Evolutionary conservation across 2,888 invertebrate species (phyloP).

Genomic region (Drosophila mimetica): DNA sequence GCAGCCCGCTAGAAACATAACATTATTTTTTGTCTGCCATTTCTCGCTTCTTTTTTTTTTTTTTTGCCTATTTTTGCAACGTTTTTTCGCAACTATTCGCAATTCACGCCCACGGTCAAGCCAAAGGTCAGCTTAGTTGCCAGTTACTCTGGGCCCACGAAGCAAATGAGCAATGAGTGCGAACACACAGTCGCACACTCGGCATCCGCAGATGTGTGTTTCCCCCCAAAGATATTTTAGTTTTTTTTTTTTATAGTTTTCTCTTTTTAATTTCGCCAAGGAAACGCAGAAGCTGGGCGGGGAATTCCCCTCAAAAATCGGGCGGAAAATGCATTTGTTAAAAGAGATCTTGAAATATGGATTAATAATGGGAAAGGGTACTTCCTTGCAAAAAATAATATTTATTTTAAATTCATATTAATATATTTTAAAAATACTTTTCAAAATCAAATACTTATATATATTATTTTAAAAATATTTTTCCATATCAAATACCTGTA

Average conservation of each 20-base stretch:
- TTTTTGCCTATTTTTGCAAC: constrained; percentile 15
- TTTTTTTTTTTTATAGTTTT: constrained; percentile 24
- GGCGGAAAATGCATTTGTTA: neutral
- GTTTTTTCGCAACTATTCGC: constrained; percentile 52
- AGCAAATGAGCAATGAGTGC: constrained; percentile 39
- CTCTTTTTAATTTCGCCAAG: constrained; percentile 18
- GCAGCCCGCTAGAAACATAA: constrained; percentile 69
- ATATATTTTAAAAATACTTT: no score
- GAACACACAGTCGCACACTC: constrained; percentile 13
- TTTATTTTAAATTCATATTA: no score
- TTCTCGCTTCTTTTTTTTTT: constrained; percentile 27
- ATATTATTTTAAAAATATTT: no score
- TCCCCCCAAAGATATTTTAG: constrained; percentile 40
- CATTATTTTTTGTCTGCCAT: constrained; percentile 32
- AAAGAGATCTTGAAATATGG: neutral
- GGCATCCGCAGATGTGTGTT: constrained; percentile 9
- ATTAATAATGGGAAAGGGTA: no score
- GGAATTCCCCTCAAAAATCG: neutral
- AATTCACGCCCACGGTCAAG: constrained; percentile 73
- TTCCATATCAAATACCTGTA: no score
- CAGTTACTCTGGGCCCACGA: constrained; percentile 23
- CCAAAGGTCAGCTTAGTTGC: constrained; percentile 64
- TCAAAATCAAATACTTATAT: no score
- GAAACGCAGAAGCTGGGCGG: constrained; percentile 14
- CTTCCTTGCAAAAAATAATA: no score